Evolutionary conservation across 1,140 invertebrate genomes (phyloP).

Genomic region (Calephelis nemesis): DNA sequence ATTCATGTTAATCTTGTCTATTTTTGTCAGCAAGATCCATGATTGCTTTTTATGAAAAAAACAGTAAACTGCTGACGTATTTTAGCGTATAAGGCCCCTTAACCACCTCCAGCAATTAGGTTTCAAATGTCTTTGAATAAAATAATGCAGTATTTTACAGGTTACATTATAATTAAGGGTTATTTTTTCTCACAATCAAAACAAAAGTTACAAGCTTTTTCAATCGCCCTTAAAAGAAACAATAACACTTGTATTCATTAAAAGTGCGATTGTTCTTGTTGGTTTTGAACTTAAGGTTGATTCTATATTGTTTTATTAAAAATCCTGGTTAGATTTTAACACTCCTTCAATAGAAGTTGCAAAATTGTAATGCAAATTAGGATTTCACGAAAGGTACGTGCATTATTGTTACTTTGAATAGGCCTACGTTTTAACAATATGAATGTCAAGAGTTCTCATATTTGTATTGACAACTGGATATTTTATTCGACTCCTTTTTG

Average conservation of each 20-base stretch:
- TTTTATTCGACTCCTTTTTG: too few relatives aligned
- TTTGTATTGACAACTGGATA: not conserved
- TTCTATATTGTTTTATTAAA: not conserved
- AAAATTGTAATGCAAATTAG: slow-evolving; percentile 7
- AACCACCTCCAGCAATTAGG: too few relatives aligned
- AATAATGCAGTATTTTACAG: not conserved
- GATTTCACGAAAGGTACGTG: not conserved
- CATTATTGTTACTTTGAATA: not conserved
- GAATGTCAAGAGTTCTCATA: not conserved
- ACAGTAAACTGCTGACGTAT: too few relatives aligned
- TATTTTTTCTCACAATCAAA: slow-evolving; percentile 60
- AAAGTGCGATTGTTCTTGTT: slow-evolving; percentile 1
- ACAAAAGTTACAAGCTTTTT: slow-evolving; percentile 38
- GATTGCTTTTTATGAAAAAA: too few relatives aligned
- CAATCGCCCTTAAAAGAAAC: too few relatives aligned
- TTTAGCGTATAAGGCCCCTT: too few relatives aligned
- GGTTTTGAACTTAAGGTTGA: not conserved
- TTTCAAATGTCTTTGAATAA: too few relatives aligned
- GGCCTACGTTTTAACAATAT: slow-evolving; percentile 8
- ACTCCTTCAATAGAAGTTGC: not conserved
- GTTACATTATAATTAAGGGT: slow-evolving; percentile 41
- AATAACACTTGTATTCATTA: too few relatives aligned
- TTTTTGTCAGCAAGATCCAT: too few relatives aligned
- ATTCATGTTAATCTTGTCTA: too few relatives aligned
- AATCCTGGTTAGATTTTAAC: not conserved